phyloP scores from a whole-genome alignment of 2,888 invertebrate genomes.

The Herminia tarsipennalis region DNA sequence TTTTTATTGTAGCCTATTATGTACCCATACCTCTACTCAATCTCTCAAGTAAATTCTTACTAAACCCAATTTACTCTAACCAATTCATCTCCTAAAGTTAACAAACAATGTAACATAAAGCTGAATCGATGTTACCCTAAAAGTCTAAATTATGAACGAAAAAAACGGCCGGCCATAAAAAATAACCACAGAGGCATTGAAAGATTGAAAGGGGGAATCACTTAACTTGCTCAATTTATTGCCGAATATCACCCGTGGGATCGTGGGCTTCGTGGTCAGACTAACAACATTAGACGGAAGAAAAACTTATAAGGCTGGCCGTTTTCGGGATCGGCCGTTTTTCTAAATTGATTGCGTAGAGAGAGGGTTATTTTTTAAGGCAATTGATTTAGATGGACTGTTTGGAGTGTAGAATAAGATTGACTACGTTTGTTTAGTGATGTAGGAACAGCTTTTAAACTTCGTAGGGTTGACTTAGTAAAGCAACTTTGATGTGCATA shows the following conservation, averaged over 20 bases:
- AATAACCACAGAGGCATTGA: constrained; percentile 77
- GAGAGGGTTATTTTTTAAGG: constrained; percentile 57
- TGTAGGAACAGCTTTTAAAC: background rate
- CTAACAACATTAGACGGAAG: constrained; percentile 79
- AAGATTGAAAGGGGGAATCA: constrained; percentile 84
- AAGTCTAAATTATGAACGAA: constrained; percentile 66
- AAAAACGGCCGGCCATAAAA: constrained; percentile 62
- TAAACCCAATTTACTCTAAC: background rate
- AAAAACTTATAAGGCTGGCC: constrained; percentile 79
- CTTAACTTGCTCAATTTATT: constrained; percentile 81
- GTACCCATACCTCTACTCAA: too few species aligned
- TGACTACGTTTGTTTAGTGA: background rate
- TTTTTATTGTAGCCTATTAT: too few species aligned
- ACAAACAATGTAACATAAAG: constrained; percentile 10
- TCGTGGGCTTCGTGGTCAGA: constrained; percentile 67
- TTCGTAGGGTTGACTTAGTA: too few species aligned
- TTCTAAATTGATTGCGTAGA: constrained; percentile 38
- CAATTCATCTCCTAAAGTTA: constrained; percentile 2
- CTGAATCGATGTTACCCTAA: constrained; percentile 20
- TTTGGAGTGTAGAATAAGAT: background rate
- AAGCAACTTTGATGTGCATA: too few species aligned
- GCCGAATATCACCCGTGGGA: constrained; percentile 80
- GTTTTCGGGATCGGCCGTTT: constrained; percentile 28
- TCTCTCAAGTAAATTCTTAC: too few species aligned
- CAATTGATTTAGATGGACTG: constrained; percentile 47